phyloP scores from a whole-genome alignment of 1,140 invertebrate genomes.

The Liolophura sinensis region DNA sequence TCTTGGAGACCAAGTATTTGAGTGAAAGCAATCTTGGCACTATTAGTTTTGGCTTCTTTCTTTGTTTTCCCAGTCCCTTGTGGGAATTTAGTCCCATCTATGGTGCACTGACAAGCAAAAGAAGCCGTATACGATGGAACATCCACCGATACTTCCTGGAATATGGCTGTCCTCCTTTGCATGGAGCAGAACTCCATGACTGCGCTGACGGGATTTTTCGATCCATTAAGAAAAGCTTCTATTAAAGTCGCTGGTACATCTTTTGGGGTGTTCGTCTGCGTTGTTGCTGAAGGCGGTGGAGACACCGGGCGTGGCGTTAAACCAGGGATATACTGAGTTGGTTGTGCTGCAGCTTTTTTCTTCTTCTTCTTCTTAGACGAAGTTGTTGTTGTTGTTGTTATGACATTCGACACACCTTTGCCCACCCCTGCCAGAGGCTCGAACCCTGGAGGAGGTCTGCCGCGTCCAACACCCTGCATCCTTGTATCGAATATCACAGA shows the following conservation, averaged over 20 bases:
- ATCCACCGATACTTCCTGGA: conserved; percentile 30
- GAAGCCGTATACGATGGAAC: conserved; percentile 17
- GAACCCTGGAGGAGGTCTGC: too few species aligned
- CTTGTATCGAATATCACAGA: too few species aligned
- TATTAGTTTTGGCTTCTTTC: conserved; percentile 50
- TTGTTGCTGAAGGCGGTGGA: too few species aligned
- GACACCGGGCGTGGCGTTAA: too few species aligned
- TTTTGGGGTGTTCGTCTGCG: too few species aligned
- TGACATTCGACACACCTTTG: too few species aligned
- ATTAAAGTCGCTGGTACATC: conserved; percentile 37
- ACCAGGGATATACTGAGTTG: too few species aligned
- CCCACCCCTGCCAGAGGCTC: too few species aligned
- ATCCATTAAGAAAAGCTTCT: conserved; percentile 32
- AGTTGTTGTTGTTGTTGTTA: too few species aligned
- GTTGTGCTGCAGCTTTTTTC: too few species aligned
- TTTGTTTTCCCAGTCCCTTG: conserved; percentile 47
- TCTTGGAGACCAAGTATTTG: conserved; percentile 30
- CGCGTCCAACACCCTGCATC: too few species aligned
- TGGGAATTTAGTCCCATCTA: conserved; percentile 37
- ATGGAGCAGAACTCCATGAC: conserved; percentile 45
- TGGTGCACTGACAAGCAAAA: conserved; percentile 35
- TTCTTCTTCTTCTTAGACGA: too few species aligned
- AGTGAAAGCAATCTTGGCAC: conserved; percentile 39
- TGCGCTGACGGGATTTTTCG: conserved; percentile 44
- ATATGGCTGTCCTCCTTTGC: conserved; percentile 17